Evolutionary conservation across 1,140 invertebrate genomes (phyloP), one percentile per base, ranked within the genome.

Genomic region (Drosophila pandora): DNA sequence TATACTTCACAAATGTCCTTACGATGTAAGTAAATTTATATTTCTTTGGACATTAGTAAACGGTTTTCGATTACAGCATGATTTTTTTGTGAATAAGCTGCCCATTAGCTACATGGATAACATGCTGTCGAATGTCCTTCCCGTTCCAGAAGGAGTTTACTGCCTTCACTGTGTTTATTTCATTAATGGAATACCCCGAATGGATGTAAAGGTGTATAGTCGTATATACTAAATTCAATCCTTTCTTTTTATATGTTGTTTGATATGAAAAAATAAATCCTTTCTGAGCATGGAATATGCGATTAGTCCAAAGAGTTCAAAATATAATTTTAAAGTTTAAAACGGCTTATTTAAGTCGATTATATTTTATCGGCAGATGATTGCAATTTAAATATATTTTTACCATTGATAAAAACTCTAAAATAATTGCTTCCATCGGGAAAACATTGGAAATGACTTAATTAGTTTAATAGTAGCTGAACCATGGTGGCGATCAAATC

Each of bases 101-200:
- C 70, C 63, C 1, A 56, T 60, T 2, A 53, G 57, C 25, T 45
- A 32, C 56, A 2, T 68, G 1, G 37, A 48, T 23, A 2, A 73
- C 5, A 23, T 45, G 30, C 17, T 68, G 12, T 52, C 57, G 2
- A 10, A 47, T 2, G n/a, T 60, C 25, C 12, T 61, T 4, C 63
- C 63, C 0, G 2, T 73, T 45, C 69, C 69, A 2, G 50, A 72
- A n/a, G 69, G 62, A 1, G 30, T 43, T 2, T 72, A 67, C 23
- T 28, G 13, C 8, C 2, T 60, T 2, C 17, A n/a, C 2, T 30
- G 3, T 9, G 17, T 25, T 8, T 56, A 30, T 28, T 8, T 10
- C 2, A 23, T 0, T 6, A 7, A 47, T 2, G 43, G 21, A 47
- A 22, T 23, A 1, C 2, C 43, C 6, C 12, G 12, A 7, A 13